These are phyloP conservation scores for Prionailurus viverrinus DNA, from an alignment of 2,113 vertebrate genomes.

Conservation along the genomic window DNA sequence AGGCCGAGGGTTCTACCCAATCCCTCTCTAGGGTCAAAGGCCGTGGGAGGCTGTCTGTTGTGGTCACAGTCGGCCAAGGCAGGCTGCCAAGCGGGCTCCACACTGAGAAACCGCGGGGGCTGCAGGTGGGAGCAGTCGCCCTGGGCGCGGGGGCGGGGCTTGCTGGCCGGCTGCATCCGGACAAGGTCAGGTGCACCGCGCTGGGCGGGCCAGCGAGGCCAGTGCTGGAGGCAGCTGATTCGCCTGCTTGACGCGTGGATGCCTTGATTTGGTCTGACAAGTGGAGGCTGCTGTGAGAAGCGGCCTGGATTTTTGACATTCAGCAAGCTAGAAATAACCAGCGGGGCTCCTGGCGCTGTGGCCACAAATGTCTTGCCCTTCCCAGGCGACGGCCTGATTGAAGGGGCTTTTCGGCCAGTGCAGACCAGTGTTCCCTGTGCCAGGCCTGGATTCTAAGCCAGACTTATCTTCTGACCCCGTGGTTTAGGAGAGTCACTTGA, in stretches of 20 bases:
- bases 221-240: not conserved
- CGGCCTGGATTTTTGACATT: conserved; percentile 70
- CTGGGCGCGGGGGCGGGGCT: not conserved
- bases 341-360: conserved; percentile 8
- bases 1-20: not conserved
- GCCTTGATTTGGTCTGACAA: conserved; percentile 72
- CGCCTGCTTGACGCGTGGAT: not conserved
- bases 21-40: not conserved
- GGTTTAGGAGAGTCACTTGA: not conserved
- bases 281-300: conserved; percentile 45
- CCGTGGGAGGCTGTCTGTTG: not conserved
- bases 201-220: not conserved
- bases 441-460: not conserved
- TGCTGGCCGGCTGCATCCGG: accelerated
- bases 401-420: not conserved
- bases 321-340: conserved; percentile 71
- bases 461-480: not conserved
- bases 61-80: not conserved
- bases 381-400: not conserved
- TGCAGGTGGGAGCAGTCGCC: not conserved
- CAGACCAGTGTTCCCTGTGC: not conserved
- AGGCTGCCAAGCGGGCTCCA: not conserved
- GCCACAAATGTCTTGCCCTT: conserved; percentile 25
- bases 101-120: not conserved
- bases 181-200: not conserved